Evolutionary conservation across 2,797 vertebrate genomes (phyloP), one percentile per base, ranked within the genome.

Genomic region (Alauda arvensis): DNA sequence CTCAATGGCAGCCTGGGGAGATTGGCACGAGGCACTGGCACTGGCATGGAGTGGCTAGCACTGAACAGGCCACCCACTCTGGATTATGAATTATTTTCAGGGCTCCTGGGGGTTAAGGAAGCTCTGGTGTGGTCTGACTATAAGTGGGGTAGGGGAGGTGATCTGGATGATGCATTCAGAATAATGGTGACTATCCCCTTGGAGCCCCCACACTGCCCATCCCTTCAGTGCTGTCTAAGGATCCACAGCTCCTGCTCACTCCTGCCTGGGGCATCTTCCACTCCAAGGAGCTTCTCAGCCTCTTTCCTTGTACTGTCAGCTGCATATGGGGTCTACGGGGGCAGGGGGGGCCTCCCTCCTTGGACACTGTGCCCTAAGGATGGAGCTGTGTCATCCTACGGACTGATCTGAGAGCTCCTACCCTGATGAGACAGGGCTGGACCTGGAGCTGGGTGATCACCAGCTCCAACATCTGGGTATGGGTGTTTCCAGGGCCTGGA

Each of bases 201-300:
- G 25, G 45, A 89, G 37, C 9, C 26, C 18, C 0, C 1, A 40
- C 26, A 9, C 24, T 68, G 53, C 46, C 25, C 0, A 0, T 43
- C 40, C 51, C 53, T 70, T 84, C 0, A 0, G 6, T 23, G 48
- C 33, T 39, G 28, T 31, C 26, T 70, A 3, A 0, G 7, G 21
- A 63, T 49, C 62, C 69, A 42, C 10, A 21, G 39, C 57, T 81
- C 33, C 39, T 63, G 51, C 57, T 63, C 43, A 46, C 10, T 45
- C 37, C 28, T 18, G n/a, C 46, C 40, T 24, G 28, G 33, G 59
- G 6, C n/a, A 51, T 5, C 46, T 65, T 23, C 46, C 28, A 26
- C 13, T 57, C 48, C 62, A 65, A 69, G 39, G 12, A 57, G 21
- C 42, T 63, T 57, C 90, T 67, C 74, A 29, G 39, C 61, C 20